Percentiles rank a stretch among this genome's conserved stretches.
Conservation (phyloP, 2,113 vertebrate species). For the Chaetodon trifascialis region DNA sequence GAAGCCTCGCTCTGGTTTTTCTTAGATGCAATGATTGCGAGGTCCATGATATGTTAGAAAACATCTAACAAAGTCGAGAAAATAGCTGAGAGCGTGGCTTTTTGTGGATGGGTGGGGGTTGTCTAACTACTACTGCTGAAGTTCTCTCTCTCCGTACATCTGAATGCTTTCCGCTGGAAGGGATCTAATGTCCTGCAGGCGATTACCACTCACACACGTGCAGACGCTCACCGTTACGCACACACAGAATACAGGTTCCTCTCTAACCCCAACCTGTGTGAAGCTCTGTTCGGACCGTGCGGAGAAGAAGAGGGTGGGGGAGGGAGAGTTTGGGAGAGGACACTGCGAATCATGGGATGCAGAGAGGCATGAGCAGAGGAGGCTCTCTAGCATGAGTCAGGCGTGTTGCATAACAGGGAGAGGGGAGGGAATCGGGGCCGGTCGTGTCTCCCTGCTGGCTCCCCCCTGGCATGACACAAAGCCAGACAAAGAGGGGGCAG, state of each 20-base stretch:
- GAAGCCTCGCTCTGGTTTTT: background rate
- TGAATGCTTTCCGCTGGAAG: background rate
- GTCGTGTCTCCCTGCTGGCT: slow-evolving; percentile 50
- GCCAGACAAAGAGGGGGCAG: background rate
- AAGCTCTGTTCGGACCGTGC: background rate
- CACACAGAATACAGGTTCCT: slow-evolving; percentile 26
- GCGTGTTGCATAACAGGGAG: slow-evolving; percentile 71
- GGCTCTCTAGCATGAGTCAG: slow-evolving; percentile 78
- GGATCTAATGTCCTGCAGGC: slow-evolving; percentile 9
- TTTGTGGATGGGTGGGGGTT: background rate
- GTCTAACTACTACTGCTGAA: background rate
- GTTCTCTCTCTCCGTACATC: background rate
- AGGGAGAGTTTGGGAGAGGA: slow-evolving; percentile 9
- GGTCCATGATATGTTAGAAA: background rate
- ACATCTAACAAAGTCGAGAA: background rate
- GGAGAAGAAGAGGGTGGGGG: slow-evolving; percentile 8
- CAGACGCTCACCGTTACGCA: slow-evolving; percentile 1
- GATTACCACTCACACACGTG: slow-evolving; percentile 6
- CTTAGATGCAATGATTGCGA: background rate
- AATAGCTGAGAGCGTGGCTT: background rate
- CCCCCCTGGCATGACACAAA: slow-evolving; percentile 23
- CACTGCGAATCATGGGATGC: slow-evolving; percentile 62
- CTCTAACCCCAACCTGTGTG: background rate
- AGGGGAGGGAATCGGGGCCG: slow-evolving; percentile 47
- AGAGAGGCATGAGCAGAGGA: slow-evolving; percentile 52